Conservation (phyloP, 2,888 invertebrate genomes). For the Diogma glabrata region DNA sequence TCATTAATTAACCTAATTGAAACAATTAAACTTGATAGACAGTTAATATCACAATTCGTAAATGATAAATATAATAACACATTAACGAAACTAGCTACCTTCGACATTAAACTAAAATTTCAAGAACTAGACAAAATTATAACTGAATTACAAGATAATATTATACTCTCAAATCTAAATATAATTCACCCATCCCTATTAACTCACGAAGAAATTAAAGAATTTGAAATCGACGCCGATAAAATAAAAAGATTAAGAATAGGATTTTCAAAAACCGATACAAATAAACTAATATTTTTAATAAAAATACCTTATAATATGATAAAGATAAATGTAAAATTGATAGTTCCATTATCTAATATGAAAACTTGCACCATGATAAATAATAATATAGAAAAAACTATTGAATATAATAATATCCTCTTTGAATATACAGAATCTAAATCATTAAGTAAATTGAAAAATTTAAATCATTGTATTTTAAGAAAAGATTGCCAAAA, state of each 20-base stretch:
- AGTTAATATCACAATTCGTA: background rate
- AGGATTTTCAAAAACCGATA: background rate
- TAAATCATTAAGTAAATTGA: background rate
- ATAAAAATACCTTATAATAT: background rate
- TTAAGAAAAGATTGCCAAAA: background rate
- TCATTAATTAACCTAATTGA: background rate
- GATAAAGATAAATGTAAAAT: background rate
- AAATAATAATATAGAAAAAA: background rate
- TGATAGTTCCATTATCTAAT: background rate
- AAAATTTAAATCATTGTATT: constrained; percentile 1
- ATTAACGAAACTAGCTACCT: too few species aligned
- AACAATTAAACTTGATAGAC: background rate
- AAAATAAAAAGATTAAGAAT: background rate
- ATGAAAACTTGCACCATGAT: background rate
- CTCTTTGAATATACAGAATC: background rate
- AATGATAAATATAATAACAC: background rate
- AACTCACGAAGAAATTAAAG: background rate
- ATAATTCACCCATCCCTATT: background rate
- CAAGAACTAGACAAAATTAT: too few species aligned
- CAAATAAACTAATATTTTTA: constrained; percentile 2
- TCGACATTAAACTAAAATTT: too few species aligned
- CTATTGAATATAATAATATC: background rate
- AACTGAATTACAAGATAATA: too few species aligned
- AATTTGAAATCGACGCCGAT: background rate
- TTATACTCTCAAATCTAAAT: too few species aligned